Evolutionary conservation across 2,113 vertebrate genomes (phyloP).

Genomic region (Coracopsis vasa): DNA sequence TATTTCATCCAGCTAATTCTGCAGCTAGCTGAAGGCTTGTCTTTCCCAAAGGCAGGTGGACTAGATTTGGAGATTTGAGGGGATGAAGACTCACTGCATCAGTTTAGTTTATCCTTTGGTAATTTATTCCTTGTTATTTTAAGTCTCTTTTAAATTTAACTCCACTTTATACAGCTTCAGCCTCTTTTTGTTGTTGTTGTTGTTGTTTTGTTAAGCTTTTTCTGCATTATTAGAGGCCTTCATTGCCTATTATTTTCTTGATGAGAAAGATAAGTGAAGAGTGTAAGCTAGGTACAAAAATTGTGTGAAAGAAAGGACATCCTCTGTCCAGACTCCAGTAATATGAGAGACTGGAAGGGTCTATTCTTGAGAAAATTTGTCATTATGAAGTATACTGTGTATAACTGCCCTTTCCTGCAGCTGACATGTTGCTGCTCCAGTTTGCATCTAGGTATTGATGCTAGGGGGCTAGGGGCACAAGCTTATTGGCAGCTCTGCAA

Average conservation of each 20-base stretch:
- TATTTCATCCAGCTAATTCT: not conserved
- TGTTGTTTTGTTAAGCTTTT: not conserved
- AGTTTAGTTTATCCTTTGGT: not conserved
- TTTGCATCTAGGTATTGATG: not conserved
- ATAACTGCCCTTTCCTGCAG: not conserved
- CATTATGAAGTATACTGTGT: not conserved
- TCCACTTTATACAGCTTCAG: not conserved
- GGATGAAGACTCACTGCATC: not conserved
- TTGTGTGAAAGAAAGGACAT: not conserved
- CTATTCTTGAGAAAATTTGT: not conserved
- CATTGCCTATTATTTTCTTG: not conserved
- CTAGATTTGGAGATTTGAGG: not conserved
- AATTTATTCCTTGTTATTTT: not conserved
- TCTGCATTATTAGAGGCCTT: not conserved
- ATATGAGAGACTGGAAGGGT: not conserved
- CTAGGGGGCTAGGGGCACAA: not conserved
- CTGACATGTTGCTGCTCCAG: not conserved
- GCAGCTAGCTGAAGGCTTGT: not conserved
- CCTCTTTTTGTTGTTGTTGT: not conserved
- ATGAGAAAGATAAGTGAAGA: not conserved
- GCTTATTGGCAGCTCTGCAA: accelerated
- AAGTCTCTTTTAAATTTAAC: not conserved
- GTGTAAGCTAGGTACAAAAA: not conserved
- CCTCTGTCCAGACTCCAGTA: not conserved
- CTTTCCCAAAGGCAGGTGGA: not conserved